Conservation (phyloP, 2,113 vertebrate genomes). For the Lanius collurio region DNA sequence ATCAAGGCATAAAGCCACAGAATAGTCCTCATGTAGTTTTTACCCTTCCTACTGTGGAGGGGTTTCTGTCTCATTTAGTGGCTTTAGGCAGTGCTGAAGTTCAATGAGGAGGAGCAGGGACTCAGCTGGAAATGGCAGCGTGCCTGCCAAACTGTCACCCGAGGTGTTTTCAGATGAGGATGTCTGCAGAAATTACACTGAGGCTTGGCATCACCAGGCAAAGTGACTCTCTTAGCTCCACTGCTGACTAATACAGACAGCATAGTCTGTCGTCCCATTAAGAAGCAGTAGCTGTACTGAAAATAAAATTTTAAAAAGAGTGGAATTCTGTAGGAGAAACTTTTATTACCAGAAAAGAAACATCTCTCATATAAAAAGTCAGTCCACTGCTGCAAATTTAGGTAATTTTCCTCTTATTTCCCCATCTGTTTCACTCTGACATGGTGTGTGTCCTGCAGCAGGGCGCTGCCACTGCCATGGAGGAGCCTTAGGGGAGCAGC, state of each 20-base stretch:
- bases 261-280: not conserved
- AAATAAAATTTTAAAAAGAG: not conserved
- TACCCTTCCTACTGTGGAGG: not conserved
- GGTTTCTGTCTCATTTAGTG: conserved; percentile 23
- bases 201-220: conserved; percentile 21
- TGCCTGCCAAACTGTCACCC: conserved; percentile 51
- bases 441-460: not conserved
- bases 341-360: not conserved
- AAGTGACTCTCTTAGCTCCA: not conserved
- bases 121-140: conserved; percentile 27
- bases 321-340: not conserved
- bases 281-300: not conserved
- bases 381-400: not conserved
- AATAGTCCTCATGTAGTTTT: not conserved
- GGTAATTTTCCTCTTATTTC: not conserved
- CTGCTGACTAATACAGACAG: conserved; percentile 42
- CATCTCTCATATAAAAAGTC: not conserved
- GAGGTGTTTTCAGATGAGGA: conserved; percentile 48
- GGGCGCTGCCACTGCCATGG: not conserved
- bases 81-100: conserved; percentile 35
- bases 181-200: conserved; percentile 40
- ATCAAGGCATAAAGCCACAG: not conserved
- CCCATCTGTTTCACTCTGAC: not conserved
- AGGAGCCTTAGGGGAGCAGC: not conserved
- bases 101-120: conserved; percentile 30